Percentiles rank a stretch among this genome's conserved stretches.
These are phyloP conservation scores for Cephalopholis sonnerati DNA, from an alignment of 2,113 vertebrate genomes.

Conservation along the genomic window DNA sequence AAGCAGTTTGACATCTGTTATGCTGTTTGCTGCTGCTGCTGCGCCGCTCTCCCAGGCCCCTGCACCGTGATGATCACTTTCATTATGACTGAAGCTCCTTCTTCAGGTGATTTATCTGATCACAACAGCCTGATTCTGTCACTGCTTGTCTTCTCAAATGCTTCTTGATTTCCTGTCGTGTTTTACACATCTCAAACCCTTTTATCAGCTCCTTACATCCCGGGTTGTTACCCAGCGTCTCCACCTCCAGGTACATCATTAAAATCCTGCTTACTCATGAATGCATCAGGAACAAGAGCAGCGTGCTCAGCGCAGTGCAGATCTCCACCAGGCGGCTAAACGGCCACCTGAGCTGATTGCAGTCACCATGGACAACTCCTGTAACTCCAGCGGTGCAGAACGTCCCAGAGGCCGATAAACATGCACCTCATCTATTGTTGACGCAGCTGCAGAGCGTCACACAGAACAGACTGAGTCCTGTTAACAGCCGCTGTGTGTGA, in stretches of 20 bases:
- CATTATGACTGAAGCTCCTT: conserved; percentile 33
- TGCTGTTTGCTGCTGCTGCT: conserved; percentile 42
- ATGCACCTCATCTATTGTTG: no score
- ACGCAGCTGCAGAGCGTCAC: no score
- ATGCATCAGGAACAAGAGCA: neutral
- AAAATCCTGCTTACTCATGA: neutral
- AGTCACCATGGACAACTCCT: no score
- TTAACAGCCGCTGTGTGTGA: no score
- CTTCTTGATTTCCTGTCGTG: conserved; percentile 13
- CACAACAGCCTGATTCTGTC: conserved; percentile 36
- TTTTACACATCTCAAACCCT: conserved; percentile 2
- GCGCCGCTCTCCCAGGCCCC: conserved; percentile 8
- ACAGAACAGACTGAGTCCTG: no score
- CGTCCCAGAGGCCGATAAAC: no score
- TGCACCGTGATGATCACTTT: conserved; percentile 36
- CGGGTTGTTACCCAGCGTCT: neutral
- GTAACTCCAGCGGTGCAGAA: no score
- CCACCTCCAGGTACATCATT: neutral
- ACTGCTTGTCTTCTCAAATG: conserved; percentile 5
- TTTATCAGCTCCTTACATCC: neutral
- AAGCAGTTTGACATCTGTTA: conserved; percentile 66
- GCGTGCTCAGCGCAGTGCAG: no score
- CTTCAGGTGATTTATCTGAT: conserved; percentile 44
- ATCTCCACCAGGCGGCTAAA: no score
- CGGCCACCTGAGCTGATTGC: no score